A percentile compares a stretch with the other conserved stretches of the same genome.
Conservation (phyloP, 2,888 invertebrate genomes). For the Lamellibrachia satsuma region DNA sequence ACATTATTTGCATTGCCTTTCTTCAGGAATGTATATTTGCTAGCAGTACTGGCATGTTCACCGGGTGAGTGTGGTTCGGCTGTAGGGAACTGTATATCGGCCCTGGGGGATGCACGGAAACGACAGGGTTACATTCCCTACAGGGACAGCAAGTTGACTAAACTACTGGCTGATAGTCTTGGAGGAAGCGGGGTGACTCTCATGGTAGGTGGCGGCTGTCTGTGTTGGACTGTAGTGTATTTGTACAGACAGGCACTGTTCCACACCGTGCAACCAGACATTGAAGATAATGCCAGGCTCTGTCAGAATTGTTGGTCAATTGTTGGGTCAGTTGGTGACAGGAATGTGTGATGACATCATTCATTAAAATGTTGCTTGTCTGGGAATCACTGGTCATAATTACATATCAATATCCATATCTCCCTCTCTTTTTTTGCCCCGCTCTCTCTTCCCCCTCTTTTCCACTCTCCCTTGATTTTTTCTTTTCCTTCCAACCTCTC, state of each 20-base stretch:
- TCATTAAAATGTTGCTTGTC: no score
- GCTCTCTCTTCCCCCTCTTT: not conserved
- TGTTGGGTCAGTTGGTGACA: no score
- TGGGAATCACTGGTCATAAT: no score
- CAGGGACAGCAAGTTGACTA: conserved; percentile 92
- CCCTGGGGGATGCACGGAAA: conserved; percentile 75
- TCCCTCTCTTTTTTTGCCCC: not conserved
- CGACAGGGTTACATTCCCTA: conserved; percentile 89
- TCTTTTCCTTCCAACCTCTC: not conserved
- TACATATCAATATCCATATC: no score
- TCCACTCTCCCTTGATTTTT: no score
- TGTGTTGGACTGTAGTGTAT: not conserved
- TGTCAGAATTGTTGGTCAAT: no score
- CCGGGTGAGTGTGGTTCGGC: conserved; percentile 35
- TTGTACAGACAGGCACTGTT: not conserved
- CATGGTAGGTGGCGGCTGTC: conserved; percentile 74
- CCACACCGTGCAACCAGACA: no score
- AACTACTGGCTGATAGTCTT: conserved; percentile 89
- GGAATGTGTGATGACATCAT: no score
- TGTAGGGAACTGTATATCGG: conserved; percentile 91
- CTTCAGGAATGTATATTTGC: not conserved
- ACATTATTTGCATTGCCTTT: not conserved
- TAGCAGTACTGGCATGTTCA: not conserved
- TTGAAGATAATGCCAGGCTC: no score
- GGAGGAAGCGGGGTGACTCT: conserved; percentile 93